These are phyloP conservation scores for Agraylea sexmaculata DNA, from an alignment of 1,140 invertebrate genomes.

Conservation along the genomic window DNA sequence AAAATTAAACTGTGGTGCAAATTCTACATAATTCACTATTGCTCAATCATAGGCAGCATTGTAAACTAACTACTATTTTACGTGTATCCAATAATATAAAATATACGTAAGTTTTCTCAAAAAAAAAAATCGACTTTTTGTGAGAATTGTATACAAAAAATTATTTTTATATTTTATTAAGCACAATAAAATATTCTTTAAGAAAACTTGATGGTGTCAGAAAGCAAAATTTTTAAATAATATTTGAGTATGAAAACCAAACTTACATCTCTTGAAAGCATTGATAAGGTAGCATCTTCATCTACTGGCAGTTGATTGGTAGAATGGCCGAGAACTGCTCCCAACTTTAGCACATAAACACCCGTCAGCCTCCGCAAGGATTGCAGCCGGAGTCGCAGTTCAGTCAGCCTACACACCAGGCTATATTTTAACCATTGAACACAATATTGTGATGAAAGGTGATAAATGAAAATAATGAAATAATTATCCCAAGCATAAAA, in stretches of 20 bases:
- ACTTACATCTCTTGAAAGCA: constrained; percentile 42
- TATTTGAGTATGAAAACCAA: no score
- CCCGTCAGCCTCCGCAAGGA: constrained; percentile 61
- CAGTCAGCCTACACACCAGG: constrained; percentile 44
- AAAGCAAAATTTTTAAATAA: no score
- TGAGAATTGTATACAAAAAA: no score
- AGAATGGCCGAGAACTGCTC: constrained; percentile 56
- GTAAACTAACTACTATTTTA: no score
- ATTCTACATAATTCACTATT: no score
- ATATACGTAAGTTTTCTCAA: no score
- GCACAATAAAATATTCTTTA: no score
- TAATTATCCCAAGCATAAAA: not conserved
- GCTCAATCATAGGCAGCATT: no score
- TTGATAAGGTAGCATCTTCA: constrained; percentile 31
- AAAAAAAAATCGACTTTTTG: no score
- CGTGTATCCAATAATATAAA: no score
- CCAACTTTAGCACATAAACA: constrained; percentile 66
- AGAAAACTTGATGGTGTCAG: no score
- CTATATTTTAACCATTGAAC: constrained; percentile 28
- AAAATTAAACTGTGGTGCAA: constrained; percentile 29
- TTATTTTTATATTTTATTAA: no score
- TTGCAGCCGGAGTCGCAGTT: constrained; percentile 58
- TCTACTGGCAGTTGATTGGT: constrained; percentile 26
- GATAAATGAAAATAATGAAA: constrained; percentile 27
- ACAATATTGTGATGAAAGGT: constrained; percentile 30